Percentiles rank a stretch among this genome's conserved stretches.
Evolutionary conservation across 2,797 vertebrate species (phyloP).

Genomic region (Taenioides sp.): DNA sequence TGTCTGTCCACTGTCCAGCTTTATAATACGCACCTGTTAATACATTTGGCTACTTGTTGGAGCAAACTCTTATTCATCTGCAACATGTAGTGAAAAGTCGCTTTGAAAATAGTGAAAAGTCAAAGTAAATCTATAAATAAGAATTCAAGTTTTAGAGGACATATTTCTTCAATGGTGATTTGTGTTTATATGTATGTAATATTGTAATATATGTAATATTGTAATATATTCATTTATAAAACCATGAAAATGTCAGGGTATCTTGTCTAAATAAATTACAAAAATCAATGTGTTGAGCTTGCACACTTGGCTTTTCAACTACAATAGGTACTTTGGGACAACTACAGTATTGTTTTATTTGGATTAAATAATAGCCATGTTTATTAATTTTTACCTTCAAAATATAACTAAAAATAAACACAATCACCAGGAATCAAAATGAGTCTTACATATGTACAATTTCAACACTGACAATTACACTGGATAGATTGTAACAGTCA

Average conservation of each 20-base stretch:
- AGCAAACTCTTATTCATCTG: conserved; percentile 37
- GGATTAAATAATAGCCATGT: too few species aligned
- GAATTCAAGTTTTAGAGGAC: neutral
- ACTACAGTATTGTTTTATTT: too few species aligned
- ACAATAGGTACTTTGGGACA: too few species aligned
- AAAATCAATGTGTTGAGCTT: too few species aligned
- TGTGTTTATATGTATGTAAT: conserved; percentile 7
- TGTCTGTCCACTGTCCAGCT: conserved; percentile 53
- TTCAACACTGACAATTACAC: conserved; percentile 36
- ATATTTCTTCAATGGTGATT: neutral
- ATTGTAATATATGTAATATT: too few species aligned
- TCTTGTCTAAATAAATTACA: too few species aligned
- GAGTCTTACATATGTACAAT: conserved; percentile 30
- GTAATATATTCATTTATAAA: neutral
- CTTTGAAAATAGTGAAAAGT: conserved; percentile 33
- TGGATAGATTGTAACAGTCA: conserved; percentile 40
- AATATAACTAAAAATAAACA: conserved; percentile 15
- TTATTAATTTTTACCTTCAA: too few species aligned
- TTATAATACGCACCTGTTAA: conserved; percentile 72
- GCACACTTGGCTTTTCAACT: too few species aligned
- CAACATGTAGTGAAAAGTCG: conserved; percentile 23
- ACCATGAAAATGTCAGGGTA: too few species aligned
- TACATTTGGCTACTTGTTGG: conserved; percentile 61
- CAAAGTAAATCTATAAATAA: neutral
- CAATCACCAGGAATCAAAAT: conserved; percentile 30